Base-by-base conservation (phyloP, 2,888 invertebrate species). In the Oligia fasciuncula region DNA sequence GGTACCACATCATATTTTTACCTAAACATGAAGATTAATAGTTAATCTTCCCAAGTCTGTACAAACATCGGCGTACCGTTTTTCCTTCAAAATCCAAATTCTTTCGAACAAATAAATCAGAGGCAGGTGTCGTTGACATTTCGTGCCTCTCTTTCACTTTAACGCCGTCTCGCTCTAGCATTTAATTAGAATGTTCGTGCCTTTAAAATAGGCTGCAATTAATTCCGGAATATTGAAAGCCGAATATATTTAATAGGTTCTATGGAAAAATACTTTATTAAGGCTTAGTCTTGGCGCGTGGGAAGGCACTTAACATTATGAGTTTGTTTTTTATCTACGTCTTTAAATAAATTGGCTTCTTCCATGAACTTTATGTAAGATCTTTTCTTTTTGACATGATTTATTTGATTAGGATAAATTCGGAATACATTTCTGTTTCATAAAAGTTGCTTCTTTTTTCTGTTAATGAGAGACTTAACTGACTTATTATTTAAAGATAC, bases 71-170 rank as follows among this genome's bases (percentile, higher is more conserved):
- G 49, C 51, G 11, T 57, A 57, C 51, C 77, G 78, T 88, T 90
- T 92, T 91, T 90, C 89, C 90, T 88, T 90, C 89, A 91, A 92
- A 94, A 91, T 87, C 90, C 89, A 91, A 91, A 93, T 93, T 92
- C 92, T 92, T 93, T 92, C 90, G 81, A 91, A 91, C 93, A 92
- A 93, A 95, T 94, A 94, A 94, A 94, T 94, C 94, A 94, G 90
- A 57, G 85, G 86, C 94, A 93, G 93, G 93, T 94, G 94, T 92
- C 91, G 87, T 83, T 91, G 94, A 93, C 94, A 35, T 65, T 77
- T 80, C 73, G 23, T 73, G 62, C 68, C 51, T 89, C 91, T 88
- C 88, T 72, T 68, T 90, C 82, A 51, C 82, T 78, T 81, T 62
- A 9, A 9, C 6, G 4, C 79, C 13, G 14, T 87, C 91, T 82